Base-by-base conservation (phyloP, 2,113 vertebrate species). In the Ovibos moschatus region DNA sequence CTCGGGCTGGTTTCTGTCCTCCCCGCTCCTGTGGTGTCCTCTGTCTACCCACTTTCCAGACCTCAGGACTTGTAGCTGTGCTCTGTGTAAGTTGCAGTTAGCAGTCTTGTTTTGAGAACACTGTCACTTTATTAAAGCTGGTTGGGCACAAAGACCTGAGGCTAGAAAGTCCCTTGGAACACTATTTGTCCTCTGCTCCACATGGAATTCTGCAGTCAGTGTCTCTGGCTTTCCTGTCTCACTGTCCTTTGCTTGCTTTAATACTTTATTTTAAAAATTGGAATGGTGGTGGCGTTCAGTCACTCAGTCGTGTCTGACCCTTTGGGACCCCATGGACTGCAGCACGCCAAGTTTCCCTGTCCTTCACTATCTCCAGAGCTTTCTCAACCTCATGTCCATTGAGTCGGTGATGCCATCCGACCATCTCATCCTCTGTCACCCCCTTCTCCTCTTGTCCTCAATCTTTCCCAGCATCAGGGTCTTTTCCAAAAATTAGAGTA, bases 31-130 rank as follows among this genome's bases (percentile, higher is more conserved):
- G 16, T 7, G 36, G 10, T 40, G 11, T 21, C 51, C 27, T 53
- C 71, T 55, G 0, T 25, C 43, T 28, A 0, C 16, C 71, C 2
- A 5, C 40, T 2, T 1, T 5, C 4, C 4, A 17, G 76, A 21
- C 58, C 71, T 79, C 55, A 4, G 74, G 62, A 7, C 71, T 45
- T 45, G 14, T 1, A 25, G 81, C 50, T 15, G 27, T 28, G 30
- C 19, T 60, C 71, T 88, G 23, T 62, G 36, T 43, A 30, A 57
- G 33, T 13, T 55, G 55, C 67, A 13, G 19, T 25, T 3, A 28
- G 8, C 13, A 28, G 19, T n/a, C 47, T 93, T 21, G 19, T 30
- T 51, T 28, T n/a, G n/a, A 60, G 91, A 43, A 55, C 30, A 2
- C 7, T 82, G 76, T 50, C 53, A 11, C 91, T 94, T 85, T 51